These are phyloP conservation scores for Mnemiopsis leidyi DNA, from an alignment of 37 sponge, comb jelly and placozoan species.

Conservation along the genomic window DNA sequence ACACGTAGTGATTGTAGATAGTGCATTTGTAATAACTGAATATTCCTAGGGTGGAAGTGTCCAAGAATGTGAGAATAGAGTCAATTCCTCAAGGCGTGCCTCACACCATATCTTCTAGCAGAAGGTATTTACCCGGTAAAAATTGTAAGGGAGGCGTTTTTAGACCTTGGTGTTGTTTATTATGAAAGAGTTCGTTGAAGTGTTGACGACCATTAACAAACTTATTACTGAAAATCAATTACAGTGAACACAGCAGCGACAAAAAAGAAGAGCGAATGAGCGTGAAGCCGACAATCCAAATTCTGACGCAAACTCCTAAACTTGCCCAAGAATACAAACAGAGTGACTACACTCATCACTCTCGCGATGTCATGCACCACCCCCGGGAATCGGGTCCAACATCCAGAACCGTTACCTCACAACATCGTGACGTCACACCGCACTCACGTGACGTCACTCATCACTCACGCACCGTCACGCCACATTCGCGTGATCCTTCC, in stretches of 20 bases:
- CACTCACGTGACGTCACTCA: constrained; percentile 5
- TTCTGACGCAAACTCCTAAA: constrained; percentile 40
- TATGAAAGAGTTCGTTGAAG: too few species aligned
- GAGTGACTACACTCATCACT: background rate
- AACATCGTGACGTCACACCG: background rate
- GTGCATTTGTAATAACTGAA: too few species aligned
- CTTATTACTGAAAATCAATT: too few species aligned
- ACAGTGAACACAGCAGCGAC: background rate
- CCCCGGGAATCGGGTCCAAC: background rate
- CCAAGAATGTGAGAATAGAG: constrained; percentile 47
- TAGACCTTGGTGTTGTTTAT: too few species aligned
- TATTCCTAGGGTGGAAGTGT: constrained; percentile 48
- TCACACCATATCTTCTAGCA: background rate
- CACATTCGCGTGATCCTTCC: background rate
- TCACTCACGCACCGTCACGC: background rate
- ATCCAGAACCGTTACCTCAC: background rate
- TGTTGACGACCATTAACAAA: too few species aligned
- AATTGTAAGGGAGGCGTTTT: too few species aligned
- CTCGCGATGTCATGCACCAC: background rate
- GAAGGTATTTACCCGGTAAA: too few species aligned
- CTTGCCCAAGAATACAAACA: background rate
- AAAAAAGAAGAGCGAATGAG: background rate
- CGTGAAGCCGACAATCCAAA: constrained; percentile 58
- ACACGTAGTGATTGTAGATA: too few species aligned
- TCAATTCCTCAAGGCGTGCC: constrained; percentile 50